phyloP scores from a whole-genome alignment of 2,888 invertebrate species.

The Tipula lateralis region DNA sequence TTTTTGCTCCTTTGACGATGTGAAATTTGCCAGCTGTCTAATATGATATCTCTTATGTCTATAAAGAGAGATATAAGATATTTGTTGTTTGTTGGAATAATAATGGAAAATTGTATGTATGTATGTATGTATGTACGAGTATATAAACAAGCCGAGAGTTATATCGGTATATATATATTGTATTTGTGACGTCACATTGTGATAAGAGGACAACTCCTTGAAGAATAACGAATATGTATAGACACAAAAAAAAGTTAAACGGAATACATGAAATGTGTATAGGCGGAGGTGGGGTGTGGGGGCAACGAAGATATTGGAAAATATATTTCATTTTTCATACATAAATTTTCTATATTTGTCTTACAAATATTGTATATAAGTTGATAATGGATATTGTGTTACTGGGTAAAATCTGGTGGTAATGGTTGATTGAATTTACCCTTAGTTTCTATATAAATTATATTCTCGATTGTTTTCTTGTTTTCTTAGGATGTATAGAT shows the following conservation, averaged over 20 bases:
- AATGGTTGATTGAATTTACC: neutral
- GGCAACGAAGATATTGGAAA: neutral
- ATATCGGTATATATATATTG: neutral
- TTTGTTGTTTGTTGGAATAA: neutral
- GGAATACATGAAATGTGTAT: neutral
- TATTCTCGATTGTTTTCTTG: neutral
- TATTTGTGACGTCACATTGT: neutral
- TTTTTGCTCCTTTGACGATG: slow-evolving; percentile 19
- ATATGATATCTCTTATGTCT: slow-evolving; percentile 26
- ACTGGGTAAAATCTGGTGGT: neutral
- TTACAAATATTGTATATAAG: neutral
- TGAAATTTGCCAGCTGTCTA: slow-evolving; percentile 28
- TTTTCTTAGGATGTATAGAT: neutral
- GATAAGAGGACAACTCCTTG: slow-evolving; percentile 19
- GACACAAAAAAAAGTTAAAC: neutral
- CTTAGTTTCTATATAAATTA: neutral
- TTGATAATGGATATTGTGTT: neutral
- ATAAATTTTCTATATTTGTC: slow-evolving; percentile 7
- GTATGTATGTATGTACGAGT: neutral
- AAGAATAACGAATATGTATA: neutral
- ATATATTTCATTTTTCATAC: neutral
- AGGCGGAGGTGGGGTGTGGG: neutral
- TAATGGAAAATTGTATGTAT: neutral
- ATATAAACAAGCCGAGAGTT: neutral
- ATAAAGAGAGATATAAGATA: neutral